Base-by-base conservation (phyloP, 2,113 vertebrate genomes). In the Ochotona curzoniae region DNA sequence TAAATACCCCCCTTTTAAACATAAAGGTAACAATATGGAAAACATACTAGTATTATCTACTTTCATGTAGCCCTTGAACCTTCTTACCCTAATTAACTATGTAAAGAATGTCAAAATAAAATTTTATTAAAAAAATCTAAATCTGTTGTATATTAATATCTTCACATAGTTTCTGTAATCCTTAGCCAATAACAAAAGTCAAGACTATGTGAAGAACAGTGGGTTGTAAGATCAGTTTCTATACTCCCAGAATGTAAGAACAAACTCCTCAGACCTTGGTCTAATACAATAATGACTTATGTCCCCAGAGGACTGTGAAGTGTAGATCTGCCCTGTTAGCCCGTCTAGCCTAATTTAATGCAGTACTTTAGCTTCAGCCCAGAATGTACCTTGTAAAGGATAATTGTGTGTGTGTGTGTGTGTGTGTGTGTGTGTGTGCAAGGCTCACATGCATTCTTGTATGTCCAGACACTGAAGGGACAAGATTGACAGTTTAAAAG, bases 401-500 rank as follows among this genome's bases (percentile, higher is more conserved):
- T 67, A 2, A 63, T 23, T 78, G 7, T 35, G 4, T 76, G 14
- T 78, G 1, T 30, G 5, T 0, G 0, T 14, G 3, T 11, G 4
- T 38, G 3, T 49, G 8, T 78, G 7, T 35, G 4, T 76, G 14
- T 78, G 1, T 30, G 5, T 0, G 0, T 14, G 3, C 28, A 20
- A 15, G 15, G 10, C 2, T 61, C 12, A 54, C 21, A 61, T 8
- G 15, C 8, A n/a, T 35, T 73, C 64, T 82, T 69, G 26, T 57
- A 21, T 35, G 5, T 75, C 10, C 35, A 47, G 28, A 28, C 26
- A 60, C 3, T 81, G 4, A 14, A 81, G 47, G 26, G 38, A 51
- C 92, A 73, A 84, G 25, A 82, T 89, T 73, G 38, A 71, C 63
- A 3, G 30, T 69, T 88, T 89, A 74, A 86, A 84, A 92, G 17